Base-by-base conservation (phyloP, 2,888 invertebrate genomes). In the Synergus itoensis region DNA sequence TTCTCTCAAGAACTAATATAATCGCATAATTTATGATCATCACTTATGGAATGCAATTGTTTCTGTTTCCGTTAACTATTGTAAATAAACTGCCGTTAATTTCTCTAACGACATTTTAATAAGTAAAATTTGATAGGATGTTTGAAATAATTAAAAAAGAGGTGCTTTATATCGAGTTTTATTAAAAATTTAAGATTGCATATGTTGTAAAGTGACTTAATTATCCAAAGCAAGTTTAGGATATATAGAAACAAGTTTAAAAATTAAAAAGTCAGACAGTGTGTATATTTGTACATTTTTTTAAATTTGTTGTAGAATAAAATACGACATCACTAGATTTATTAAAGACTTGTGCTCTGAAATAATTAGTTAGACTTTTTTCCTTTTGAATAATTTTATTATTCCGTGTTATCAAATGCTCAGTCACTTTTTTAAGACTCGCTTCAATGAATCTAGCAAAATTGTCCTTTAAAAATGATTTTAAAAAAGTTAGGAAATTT, bases 121-220 rank as follows among this genome's bases (percentile, higher is more conserved):
- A 0, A 28, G 28, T 28, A 28, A 28, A 28, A 28, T 28, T 28
- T 28, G 2, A 28, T 28, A 28, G 16, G 69, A 21, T 48, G 12
- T 48, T 48, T 21, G 21, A 36, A 69, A 69, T 45, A 69, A 45
- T 12, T 21, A 45, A 7, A 12, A 69, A 8, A 18, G 4, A 9
- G 8, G 28, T 18, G 9, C 16, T 69, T 69, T 21, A 48, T 16
- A 48, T 28, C 14, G 11, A 60, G 14, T 69, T 69, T 69, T 69
- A 69, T 69, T 69, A 48, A 69, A 69, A 69, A 69, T 69, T 48
- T 69, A 69, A 48, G 48, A 69, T 43, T 69, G 45, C 48, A 12
- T 69, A 16, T 67, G 14, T 28, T 67, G 45, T 45, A 67, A 67
- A 67, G 12, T 67, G 21, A 36, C 21, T 63, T 16, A 36, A 63